Evolutionary conservation across 1,140 invertebrate species (phyloP), one percentile per base, ranked within the genome.

Genomic region (Calycopis cecrops): DNA sequence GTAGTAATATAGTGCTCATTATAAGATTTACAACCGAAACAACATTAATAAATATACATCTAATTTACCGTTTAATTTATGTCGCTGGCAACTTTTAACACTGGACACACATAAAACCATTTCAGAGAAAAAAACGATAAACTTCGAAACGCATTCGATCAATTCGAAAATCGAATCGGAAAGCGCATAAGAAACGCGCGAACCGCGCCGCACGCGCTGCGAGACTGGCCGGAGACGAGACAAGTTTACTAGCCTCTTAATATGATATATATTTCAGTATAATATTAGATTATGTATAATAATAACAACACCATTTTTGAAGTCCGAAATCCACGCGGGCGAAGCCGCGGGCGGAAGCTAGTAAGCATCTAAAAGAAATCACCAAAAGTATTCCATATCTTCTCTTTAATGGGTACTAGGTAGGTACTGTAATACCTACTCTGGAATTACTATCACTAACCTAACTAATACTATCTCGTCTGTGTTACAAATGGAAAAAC

Each of bases 191-290:
- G 57, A 69, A 60, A 52, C 69, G 72, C 70, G 75, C 69, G 67
- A 69, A 67, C 72, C 68, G 71, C 79, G 75, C 70, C 78, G 76
- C 78, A 59, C 67, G 78, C 83, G 80, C 83, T 60, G 48, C 78
- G 78, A 85, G 83, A 86, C 83, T 84, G 75, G 59, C 70, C 68
- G 80, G 83, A 86, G 83, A 72, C 79, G 52, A 62, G 44, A 58
- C 49, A 48, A 68, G 52, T 53, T 53, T 60, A 64, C 73, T 55
- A 68, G 62, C 59, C 44, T 59, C 68, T n/a, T n/a, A n/a, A n/a
- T n/a, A n/a, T n/a, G n/a, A n/a, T n/a, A n/a, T n/a, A n/a, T n/a
- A n/a, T n/a, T n/a, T n/a, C n/a, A n/a, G n/a, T n/a, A n/a, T n/a
- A n/a, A n/a, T n/a, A n/a, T n/a, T n/a, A n/a, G n/a, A n/a, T n/a